Percentiles rank a stretch among this genome's conserved stretches.
Conservation (phyloP, 2,113 vertebrate genomes). For the Trematocara unimaculatum region DNA sequence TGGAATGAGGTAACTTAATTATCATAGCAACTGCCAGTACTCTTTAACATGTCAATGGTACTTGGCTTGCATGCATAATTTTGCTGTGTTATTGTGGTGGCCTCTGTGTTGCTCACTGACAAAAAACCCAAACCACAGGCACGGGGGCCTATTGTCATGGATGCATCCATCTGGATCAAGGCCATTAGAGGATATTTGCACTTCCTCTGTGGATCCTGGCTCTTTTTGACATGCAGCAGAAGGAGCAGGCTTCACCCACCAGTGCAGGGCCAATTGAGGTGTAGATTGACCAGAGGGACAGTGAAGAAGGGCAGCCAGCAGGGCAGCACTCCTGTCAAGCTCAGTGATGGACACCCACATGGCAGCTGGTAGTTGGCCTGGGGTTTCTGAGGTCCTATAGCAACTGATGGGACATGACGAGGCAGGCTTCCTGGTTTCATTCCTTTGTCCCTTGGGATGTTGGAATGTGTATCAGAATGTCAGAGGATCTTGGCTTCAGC, state of each 20-base stretch:
- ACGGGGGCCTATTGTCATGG: conserved; percentile 75
- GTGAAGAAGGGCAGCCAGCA: conserved; percentile 54
- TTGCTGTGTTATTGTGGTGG: conserved; percentile 70
- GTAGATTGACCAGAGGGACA: conserved; percentile 70
- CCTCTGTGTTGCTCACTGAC: conserved; percentile 64
- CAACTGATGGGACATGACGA: conserved; percentile 60
- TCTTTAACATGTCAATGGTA: conserved; percentile 76
- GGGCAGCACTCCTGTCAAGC: conserved; percentile 67
- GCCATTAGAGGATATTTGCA: conserved; percentile 81
- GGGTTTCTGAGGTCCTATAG: conserved; percentile 27
- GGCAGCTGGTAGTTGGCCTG: conserved; percentile 49
- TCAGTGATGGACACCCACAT: conserved; percentile 63
- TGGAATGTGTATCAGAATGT: conserved; percentile 62
- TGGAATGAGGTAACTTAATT: conserved; percentile 72
- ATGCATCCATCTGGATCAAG: conserved; percentile 78
- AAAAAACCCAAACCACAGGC: conserved; percentile 68
- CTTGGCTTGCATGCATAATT: conserved; percentile 77
- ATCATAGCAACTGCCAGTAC: conserved; percentile 62
- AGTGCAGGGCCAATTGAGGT: conserved; percentile 68
- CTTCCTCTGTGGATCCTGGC: conserved; percentile 75
- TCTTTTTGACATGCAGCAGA: conserved; percentile 77
- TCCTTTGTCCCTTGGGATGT: conserved; percentile 65
- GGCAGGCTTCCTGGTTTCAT: conserved; percentile 41
- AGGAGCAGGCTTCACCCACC: conserved; percentile 65
- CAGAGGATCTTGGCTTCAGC: conserved; percentile 49